Conservation (phyloP, 2,888 invertebrate genomes). For the Tenodera sinensis region DNA sequence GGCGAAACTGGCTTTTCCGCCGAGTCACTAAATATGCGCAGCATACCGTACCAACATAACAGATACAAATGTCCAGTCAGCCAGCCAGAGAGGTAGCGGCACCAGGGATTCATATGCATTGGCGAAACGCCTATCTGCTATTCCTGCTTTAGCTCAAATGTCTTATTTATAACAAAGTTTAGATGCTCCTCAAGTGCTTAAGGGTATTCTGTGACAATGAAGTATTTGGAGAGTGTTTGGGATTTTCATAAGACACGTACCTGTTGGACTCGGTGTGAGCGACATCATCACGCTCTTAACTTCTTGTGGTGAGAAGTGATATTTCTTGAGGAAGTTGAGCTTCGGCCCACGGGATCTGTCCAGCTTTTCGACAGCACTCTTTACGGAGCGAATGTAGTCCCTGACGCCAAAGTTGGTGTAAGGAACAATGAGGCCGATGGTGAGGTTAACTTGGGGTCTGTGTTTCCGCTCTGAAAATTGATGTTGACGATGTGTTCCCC, state of each 20-base stretch:
- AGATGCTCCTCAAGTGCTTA: no score
- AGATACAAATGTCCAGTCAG: no score
- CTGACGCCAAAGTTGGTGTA: constrained; percentile 71
- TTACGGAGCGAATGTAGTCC: constrained; percentile 64
- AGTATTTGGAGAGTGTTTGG: no score
- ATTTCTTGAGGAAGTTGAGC: constrained; percentile 59
- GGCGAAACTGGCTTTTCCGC: no score
- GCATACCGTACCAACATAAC: no score
- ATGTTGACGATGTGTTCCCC: not conserved
- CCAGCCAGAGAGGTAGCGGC: no score
- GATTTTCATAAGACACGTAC: constrained; percentile 42
- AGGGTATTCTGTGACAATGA: no score
- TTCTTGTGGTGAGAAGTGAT: constrained; percentile 59
- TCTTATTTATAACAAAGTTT: no score
- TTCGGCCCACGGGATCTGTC: constrained; percentile 52
- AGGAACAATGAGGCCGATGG: constrained; percentile 71
- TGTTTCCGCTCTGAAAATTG: not conserved
- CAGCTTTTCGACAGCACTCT: constrained; percentile 57
- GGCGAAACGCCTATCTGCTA: no score
- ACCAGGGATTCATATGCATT: no score
- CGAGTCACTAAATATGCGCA: no score
- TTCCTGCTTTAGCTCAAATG: no score
- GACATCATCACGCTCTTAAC: constrained; percentile 65
- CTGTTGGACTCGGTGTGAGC: constrained; percentile 71
- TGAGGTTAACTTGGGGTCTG: constrained; percentile 38